A percentile compares a stretch with the other conserved stretches of the same genome.
Conservation (phyloP, 2,888 invertebrate species). For the Agrochola lota region DNA sequence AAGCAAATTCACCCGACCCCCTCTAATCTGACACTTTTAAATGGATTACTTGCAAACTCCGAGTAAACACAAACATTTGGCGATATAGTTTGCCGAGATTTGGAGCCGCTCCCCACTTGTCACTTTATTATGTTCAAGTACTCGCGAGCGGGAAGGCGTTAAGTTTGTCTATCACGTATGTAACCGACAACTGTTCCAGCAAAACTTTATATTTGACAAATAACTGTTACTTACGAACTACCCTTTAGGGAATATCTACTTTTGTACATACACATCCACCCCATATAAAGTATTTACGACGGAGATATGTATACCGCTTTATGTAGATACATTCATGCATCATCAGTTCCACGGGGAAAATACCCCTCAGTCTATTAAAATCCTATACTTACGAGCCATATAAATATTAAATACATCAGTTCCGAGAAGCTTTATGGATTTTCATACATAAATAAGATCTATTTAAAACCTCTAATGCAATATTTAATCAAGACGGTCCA, state of each 20-base stretch:
- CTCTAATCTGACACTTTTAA: conserved; percentile 86
- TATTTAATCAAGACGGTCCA: not conserved
- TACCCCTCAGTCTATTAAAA: not conserved
- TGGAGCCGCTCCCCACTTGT: conserved; percentile 66
- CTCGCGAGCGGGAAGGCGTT: conserved; percentile 51
- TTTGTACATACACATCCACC: conserved; percentile 17
- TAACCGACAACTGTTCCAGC: conserved; percentile 54
- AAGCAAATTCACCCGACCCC: conserved; percentile 81
- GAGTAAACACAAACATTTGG: conserved; percentile 75
- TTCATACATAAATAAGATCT: not conserved
- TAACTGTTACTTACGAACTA: conserved; percentile 46
- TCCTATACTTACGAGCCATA: not conserved
- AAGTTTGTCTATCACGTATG: conserved; percentile 66
- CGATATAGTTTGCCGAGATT: conserved; percentile 73
- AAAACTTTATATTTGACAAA: conserved; percentile 63
- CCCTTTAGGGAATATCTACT: conserved; percentile 33
- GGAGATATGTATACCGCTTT: not conserved
- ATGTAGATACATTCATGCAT: conserved; percentile 15
- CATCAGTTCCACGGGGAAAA: conserved; percentile 5
- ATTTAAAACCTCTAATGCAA: not conserved
- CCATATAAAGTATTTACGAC: conserved; percentile 33
- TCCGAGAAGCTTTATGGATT: not conserved
- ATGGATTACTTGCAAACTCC: conserved; percentile 80
- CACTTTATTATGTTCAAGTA: conserved; percentile 64
- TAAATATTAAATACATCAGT: not conserved